Evolutionary conservation across 1,140 invertebrate genomes (phyloP), one percentile per base, ranked within the genome.

Genomic region (Cherax destructor): DNA sequence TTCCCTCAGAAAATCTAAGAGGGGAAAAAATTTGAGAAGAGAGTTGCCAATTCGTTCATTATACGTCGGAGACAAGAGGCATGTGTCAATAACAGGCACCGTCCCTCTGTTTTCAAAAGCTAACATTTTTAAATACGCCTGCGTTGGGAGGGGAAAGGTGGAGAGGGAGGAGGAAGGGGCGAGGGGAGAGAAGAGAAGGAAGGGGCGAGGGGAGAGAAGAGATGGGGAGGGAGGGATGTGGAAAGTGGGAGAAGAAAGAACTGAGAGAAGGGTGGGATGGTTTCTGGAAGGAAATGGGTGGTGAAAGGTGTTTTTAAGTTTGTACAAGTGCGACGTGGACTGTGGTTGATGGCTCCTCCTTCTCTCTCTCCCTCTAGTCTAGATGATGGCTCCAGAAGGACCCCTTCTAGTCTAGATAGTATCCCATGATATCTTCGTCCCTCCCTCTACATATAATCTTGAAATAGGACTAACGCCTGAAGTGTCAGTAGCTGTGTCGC

Each of bases 51-150:
- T 87, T 79, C 72, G 74, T 69, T 69, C 59, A 74, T 61, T 80
- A 65, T 69, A 81, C 49, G 49, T 13, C 47, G n/a, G 79, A 88
- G 78, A 88, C 78, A 81, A 81, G 87, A 72, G 78, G 41, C 52
- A 10, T n/a, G 21, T 87, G 85, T 87, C 85, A 78, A 87, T 87
- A 87, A 6, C 85, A 87, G 85, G n/a, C 50, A 24, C 85, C 13
- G 21, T 41, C 11, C 47, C 72, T 59, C 56, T 87, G 85, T 87
- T 87, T 52, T 79, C 76, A 78, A 79, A 87, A 87, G 85, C 85
- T 77, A 87, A 87, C 85, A 77, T 59, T 87, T 87, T 78, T 79
- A 78, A 65, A 87, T 78, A 56, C 56, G 77, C 56, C 61, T 16
- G 77, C 56, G 18, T 83, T 3, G 41, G 16, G 69, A 21, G 72